Conservation (phyloP, 2,888 invertebrate species). For the Uropetala carovei region DNA sequence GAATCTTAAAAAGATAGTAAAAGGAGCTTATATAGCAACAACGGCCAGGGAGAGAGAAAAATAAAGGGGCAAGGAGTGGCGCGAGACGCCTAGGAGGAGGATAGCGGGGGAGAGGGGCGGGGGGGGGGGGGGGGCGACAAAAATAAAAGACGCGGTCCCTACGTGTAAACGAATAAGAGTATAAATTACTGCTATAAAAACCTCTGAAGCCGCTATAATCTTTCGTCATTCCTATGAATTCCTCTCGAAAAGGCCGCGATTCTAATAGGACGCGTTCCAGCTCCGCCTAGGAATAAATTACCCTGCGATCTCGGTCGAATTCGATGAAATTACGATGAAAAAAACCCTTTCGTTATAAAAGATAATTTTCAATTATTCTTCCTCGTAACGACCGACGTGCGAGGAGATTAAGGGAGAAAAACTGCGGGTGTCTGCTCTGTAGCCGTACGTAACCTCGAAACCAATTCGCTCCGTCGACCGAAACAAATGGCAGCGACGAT, state of each 20-base stretch:
- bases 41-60: too few relatives aligned
- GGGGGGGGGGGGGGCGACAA: too few relatives aligned
- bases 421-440: background rate
- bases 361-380: background rate
- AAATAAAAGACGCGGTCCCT: background rate
- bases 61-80: background rate
- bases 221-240: background rate
- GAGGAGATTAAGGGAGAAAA: background rate
- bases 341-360: too few relatives aligned
- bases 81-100: background rate
- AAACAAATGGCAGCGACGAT: too few relatives aligned
- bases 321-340: background rate
- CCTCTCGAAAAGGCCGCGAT: background rate
- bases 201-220: background rate
- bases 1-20: constrained; percentile 30
- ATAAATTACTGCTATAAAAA: background rate
- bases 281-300: background rate
- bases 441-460: too few relatives aligned
- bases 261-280: background rate
- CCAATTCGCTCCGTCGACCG: too few relatives aligned
- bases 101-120: constrained; percentile 8
- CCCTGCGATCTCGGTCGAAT: background rate
- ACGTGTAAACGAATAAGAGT: too few relatives aligned
- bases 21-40: too few relatives aligned
- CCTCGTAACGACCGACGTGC: background rate